Evolutionary conservation across 2,888 invertebrate species (phyloP), one percentile per base, ranked within the genome.

Genomic region (Lasioglossum oenotherae): DNA sequence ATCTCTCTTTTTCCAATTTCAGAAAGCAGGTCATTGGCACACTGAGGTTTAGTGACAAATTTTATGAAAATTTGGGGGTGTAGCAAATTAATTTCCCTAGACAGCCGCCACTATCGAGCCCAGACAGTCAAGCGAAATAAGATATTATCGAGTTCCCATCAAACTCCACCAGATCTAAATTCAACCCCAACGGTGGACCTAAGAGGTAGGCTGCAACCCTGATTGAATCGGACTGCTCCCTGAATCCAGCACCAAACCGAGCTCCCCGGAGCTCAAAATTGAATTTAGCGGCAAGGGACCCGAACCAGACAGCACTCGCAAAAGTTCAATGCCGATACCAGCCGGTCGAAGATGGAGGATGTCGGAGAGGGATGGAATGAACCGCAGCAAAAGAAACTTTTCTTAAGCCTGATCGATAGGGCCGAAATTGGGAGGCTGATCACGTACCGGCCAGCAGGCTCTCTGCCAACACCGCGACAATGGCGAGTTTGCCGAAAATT

Each of bases 401-500:
- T 77, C 71, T 46, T 77, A 38, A 46, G 35, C 23, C 74, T 77
- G 82, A 87, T 86, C 86, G 77, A 87, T 82, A 87, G 71, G 31
- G n/a, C 64, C 44, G 49, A 77, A 79, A 76, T 67, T 77, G 71
- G 60, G 19, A 69, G 75, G 67, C 83, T 80, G 78, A 38, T 79
- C 79, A 35, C 67, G 82, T 75, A 79, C 16, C 49, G n/a, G 46
- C 23, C 60, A 49, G 64, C n/a, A 81, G 85, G 87, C 84, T 67
- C n/a, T 35, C n/a, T 74, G 85, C 88, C 87, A 88, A 84, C 85
- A 85, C 41, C 53, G 53, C 75, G 60, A 82, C 76, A 31, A 76
- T 78, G 71, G 64, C 23, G 71, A 57, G 72, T 74, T 79, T 12
- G 76, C n/a, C 49, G 79, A 87, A 78, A 82, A 90, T 88, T 82